Evolutionary conservation across 1,140 invertebrate species (phyloP), one percentile per base, ranked within the genome.

Genomic region (Leptoteleia sp.): DNA sequence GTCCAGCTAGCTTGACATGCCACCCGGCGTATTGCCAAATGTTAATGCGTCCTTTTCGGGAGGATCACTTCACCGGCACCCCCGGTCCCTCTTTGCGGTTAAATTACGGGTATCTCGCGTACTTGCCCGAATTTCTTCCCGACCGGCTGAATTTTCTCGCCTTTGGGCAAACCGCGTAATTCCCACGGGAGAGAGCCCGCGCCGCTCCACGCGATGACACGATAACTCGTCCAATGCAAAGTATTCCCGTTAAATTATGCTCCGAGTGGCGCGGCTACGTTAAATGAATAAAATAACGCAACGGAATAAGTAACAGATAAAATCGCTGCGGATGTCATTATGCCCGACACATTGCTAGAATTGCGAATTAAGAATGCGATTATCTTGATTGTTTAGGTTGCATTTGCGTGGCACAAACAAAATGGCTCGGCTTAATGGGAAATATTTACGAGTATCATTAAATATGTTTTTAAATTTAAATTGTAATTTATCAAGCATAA

Each of bases 201-300:
- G 15, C 33, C n/a, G 38, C 9, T 50, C 19, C 33, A 29, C 54
- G 43, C 50, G 64, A 70, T 77, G 57, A 77, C 57, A 70, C 65
- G 59, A 76, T 70, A 77, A 77, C 42, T 64, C 52, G 64, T 59
- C 57, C 50, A 40, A 71, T 57, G 54, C 65, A 54, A 77, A 67
- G 67, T 71, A 71, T 67, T 33, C 22, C 52, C 45, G 59, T 71
- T 71, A 70, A 71, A 77, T 77, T 65, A 71, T 57, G 31, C 50
- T 59, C 12, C 43, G 27, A 71, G 27, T 70, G 15, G 43, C 61
- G 16, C 16, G 17, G 35, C 7, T 15, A 71, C 42, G 54, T 43
- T 70, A 52, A 76, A 76, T 70, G 64, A 62, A 57, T 70, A 50
- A 77, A 77, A 71, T 67, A 72, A 62, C 42, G 38, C 52, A 61